Conservation (phyloP, 2,888 invertebrate genomes). For the Clusia tigrina region DNA sequence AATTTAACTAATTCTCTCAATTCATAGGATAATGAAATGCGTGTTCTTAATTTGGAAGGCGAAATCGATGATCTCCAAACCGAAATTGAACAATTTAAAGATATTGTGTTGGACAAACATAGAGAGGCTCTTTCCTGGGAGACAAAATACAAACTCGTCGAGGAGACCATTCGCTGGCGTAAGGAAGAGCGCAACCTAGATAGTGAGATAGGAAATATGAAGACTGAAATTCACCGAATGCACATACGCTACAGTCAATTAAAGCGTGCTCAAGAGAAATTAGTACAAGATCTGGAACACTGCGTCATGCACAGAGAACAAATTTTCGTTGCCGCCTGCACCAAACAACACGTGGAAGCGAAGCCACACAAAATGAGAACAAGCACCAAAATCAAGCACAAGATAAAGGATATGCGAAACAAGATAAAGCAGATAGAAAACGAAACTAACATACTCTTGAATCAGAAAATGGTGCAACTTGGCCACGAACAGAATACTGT, state of each 20-base stretch:
- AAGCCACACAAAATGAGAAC: constrained; percentile 64
- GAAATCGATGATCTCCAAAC: constrained; percentile 73
- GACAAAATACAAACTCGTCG: constrained; percentile 77
- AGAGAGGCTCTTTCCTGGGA: constrained; percentile 82
- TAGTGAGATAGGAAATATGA: constrained; percentile 81
- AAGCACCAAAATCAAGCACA: constrained; percentile 66
- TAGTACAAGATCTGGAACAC: constrained; percentile 71
- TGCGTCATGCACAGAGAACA: constrained; percentile 72
- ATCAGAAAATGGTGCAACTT: constrained; percentile 47
- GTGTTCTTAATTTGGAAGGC: constrained; percentile 73
- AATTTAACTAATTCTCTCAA: neutral
- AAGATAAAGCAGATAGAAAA: constrained; percentile 68
- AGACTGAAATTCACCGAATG: constrained; percentile 84
- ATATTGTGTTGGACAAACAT: constrained; percentile 71
- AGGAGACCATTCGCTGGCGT: constrained; percentile 75
- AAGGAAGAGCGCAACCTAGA: constrained; percentile 71
- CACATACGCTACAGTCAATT: constrained; percentile 68
- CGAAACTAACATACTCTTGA: constrained; percentile 48
- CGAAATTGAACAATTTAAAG: constrained; percentile 69
- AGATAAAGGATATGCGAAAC: constrained; percentile 69
- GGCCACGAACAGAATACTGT: constrained; percentile 45
- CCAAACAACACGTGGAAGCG: constrained; percentile 66
- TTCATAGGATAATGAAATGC: constrained; percentile 72
- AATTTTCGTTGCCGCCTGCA: constrained; percentile 69
- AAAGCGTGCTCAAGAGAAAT: constrained; percentile 60